Percentiles rank a stretch among this genome's conserved stretches.
Evolutionary conservation across 2,888 invertebrate genomes (phyloP).

Genomic region (Plebejus anna): DNA sequence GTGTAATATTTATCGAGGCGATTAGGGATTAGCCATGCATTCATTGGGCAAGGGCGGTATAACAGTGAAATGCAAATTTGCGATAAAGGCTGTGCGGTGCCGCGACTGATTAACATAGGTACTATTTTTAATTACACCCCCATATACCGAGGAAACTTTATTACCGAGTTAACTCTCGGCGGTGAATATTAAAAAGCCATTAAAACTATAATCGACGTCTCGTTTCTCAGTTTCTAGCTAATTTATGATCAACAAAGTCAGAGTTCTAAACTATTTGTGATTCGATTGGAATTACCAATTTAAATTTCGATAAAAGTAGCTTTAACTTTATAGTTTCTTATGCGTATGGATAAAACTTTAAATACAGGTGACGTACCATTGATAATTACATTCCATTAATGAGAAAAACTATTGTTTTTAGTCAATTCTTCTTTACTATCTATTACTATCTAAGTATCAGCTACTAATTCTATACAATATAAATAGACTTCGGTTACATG

Average conservation of each 20-base stretch:
- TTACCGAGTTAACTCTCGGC: neutral
- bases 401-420: neutral
- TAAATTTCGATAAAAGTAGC: too few species aligned
- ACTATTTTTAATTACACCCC: constrained; percentile 37
- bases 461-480: neutral
- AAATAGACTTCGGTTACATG: neutral
- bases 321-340: too few species aligned
- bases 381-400: neutral
- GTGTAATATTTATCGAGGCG: constrained; percentile 5
- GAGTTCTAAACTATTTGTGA: neutral
- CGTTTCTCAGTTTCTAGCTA: neutral
- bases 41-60: constrained; percentile 37
- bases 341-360: too few species aligned
- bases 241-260: neutral
- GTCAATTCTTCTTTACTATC: neutral
- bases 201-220: neutral
- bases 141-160: constrained; percentile 9
- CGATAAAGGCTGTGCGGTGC: constrained; percentile 37
- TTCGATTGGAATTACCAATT: neutral
- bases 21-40: constrained; percentile 22
- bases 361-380: neutral
- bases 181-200: neutral
- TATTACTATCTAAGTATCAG: neutral
- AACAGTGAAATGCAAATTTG: constrained; percentile 38
- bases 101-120: constrained; percentile 37